Conservation (phyloP, 1,140 invertebrate species). For the Acarapis woodi region DNA sequence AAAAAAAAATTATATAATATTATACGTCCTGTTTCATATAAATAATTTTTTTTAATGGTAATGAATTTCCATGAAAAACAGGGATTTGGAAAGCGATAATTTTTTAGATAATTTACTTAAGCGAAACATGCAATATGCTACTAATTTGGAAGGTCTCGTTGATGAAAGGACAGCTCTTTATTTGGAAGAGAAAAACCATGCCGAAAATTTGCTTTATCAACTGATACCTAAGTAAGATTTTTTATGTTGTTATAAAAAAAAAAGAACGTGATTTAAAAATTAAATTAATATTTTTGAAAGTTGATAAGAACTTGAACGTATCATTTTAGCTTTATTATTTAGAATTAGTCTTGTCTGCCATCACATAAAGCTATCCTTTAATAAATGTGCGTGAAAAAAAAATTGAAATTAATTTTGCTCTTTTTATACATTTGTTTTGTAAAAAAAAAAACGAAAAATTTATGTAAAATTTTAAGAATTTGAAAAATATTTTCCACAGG, state of each 20-base stretch:
- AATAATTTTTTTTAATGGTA: too few relatives aligned
- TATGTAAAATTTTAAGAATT: neutral
- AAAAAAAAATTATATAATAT: too few relatives aligned
- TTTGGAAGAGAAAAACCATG: constrained; percentile 71
- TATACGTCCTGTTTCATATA: too few relatives aligned
- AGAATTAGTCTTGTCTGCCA: neutral
- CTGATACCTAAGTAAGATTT: constrained; percentile 53
- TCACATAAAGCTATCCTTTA: neutral
- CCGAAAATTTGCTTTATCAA: constrained; percentile 62
- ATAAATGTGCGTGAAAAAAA: neutral
- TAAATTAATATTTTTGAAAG: neutral
- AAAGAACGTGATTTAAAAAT: neutral
- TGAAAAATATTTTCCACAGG: constrained; percentile 16
- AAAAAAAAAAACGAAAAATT: neutral
- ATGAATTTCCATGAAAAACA: too few relatives aligned
- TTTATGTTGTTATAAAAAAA: neutral
- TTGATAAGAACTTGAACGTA: neutral
- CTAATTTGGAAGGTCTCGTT: constrained; percentile 74
- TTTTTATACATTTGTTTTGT: neutral
- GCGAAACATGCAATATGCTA: constrained; percentile 81
- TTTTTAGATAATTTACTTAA: constrained; percentile 80
- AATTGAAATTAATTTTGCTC: neutral
- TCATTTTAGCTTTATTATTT: neutral
- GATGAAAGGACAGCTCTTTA: constrained; percentile 54
- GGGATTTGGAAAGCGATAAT: constrained; percentile 23